Conservation (phyloP, 1,140 invertebrate species). For the Tetragnatha versicolor region DNA sequence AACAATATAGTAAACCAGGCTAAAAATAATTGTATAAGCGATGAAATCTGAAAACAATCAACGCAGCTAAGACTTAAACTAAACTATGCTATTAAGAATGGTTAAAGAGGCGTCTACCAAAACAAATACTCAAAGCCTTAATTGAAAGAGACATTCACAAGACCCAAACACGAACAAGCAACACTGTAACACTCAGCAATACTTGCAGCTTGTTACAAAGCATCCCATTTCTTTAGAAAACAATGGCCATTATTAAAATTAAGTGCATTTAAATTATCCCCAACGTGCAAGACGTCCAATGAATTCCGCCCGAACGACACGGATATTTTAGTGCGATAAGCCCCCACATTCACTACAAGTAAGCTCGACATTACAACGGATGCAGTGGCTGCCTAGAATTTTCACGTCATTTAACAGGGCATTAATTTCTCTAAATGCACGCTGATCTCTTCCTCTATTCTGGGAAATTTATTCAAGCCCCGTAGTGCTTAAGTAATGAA, state of each 20-base stretch:
- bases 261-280: neutral
- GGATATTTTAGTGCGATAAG: conserved; percentile 11
- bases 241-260: neutral
- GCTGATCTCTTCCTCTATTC: neutral
- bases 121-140: too few relatives aligned
- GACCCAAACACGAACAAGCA: too few relatives aligned
- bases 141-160: too few relatives aligned
- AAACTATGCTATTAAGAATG: too few relatives aligned
- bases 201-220: neutral
- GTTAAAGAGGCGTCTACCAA: too few relatives aligned
- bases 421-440: conserved; percentile 11
- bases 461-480: too few relatives aligned
- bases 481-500: too few relatives aligned
- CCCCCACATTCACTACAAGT: neutral
- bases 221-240: neutral
- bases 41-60: too few relatives aligned
- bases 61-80: too few relatives aligned
- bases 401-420: conserved; percentile 10
- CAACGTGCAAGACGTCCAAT: neutral
- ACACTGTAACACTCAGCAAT: neutral
- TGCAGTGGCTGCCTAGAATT: neutral
- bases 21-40: too few relatives aligned
- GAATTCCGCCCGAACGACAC: neutral
- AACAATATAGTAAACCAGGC: too few relatives aligned
- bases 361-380: neutral